These are phyloP conservation scores for Lasaia peninsularis DNA, from an alignment of 1,140 invertebrate genomes.

Conservation along the genomic window DNA sequence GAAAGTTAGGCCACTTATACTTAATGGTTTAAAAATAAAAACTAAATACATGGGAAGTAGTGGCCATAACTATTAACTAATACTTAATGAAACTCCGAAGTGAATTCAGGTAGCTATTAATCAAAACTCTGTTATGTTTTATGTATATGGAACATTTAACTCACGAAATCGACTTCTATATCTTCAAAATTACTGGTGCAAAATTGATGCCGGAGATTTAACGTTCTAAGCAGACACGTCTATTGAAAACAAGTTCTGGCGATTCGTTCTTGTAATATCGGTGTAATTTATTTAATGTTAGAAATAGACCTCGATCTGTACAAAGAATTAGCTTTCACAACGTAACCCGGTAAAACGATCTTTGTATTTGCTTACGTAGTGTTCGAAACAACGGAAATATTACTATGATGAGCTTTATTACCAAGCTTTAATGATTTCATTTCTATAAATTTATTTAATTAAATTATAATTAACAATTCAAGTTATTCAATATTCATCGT, in stretches of 20 bases:
- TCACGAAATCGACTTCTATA: constrained; percentile 37
- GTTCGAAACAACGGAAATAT: constrained; percentile 21
- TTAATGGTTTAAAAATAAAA: too few species aligned
- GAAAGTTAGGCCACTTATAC: too few species aligned
- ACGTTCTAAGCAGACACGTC: constrained; percentile 32
- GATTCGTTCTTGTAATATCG: constrained; percentile 74
- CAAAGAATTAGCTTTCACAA: constrained; percentile 76
- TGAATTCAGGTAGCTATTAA: constrained; percentile 10
- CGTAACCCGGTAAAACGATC: constrained; percentile 66
- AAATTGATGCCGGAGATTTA: neutral
- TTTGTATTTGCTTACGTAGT: constrained; percentile 55
- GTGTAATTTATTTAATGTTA: constrained; percentile 75
- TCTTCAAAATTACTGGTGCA: constrained; percentile 30
- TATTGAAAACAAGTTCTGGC: constrained; percentile 61
- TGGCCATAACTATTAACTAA: neutral
- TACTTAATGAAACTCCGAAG: neutral
- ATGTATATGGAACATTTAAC: constrained; percentile 23
- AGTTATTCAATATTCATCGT: too few species aligned
- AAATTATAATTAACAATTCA: too few species aligned
- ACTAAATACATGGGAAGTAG: too few species aligned
- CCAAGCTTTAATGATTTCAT: too few species aligned
- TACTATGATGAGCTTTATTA: constrained; percentile 14
- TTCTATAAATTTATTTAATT: too few species aligned
- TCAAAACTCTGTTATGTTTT: constrained; percentile 4
- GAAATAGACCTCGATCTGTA: constrained; percentile 65